Evolutionary conservation across 2,113 vertebrate species (phyloP).

Genomic region (Eurypyga helias): DNA sequence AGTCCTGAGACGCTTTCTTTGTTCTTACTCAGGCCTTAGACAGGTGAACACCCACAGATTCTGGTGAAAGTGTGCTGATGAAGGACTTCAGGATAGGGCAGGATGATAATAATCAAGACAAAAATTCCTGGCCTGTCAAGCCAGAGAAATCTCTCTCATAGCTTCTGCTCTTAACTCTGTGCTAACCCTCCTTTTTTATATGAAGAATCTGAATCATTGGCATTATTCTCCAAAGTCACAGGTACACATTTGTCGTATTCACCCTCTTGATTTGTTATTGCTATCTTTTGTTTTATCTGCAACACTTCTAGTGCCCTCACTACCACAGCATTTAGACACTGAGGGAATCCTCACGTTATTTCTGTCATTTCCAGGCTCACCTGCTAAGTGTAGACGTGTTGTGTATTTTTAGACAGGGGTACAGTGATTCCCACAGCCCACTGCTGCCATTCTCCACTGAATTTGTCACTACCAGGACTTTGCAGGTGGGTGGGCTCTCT

Average conservation of each 20-base stretch:
- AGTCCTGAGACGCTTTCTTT: background rate
- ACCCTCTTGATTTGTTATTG: background rate
- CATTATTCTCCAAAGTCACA: background rate
- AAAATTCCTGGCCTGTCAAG: background rate
- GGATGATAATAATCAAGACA: background rate
- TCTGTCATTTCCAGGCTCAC: background rate
- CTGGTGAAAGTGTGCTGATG: background rate
- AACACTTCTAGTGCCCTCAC: too few species aligned
- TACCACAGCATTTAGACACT: background rate
- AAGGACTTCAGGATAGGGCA: background rate
- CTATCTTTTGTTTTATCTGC: background rate
- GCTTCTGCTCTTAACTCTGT: background rate
- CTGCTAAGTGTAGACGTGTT: background rate
- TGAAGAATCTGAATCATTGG: background rate
- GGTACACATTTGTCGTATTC: background rate
- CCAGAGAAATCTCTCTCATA: background rate
- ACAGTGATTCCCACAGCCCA: background rate
- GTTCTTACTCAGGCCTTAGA: background rate
- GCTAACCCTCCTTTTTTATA: background rate
- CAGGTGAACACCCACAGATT: background rate
- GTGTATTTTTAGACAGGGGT: background rate
- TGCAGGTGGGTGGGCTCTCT: background rate
- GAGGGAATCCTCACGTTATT: background rate
- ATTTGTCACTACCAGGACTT: background rate
- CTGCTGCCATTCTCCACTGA: background rate